Conservation (phyloP, 2,797 vertebrate genomes). For the Xyrichtys novacula region DNA sequence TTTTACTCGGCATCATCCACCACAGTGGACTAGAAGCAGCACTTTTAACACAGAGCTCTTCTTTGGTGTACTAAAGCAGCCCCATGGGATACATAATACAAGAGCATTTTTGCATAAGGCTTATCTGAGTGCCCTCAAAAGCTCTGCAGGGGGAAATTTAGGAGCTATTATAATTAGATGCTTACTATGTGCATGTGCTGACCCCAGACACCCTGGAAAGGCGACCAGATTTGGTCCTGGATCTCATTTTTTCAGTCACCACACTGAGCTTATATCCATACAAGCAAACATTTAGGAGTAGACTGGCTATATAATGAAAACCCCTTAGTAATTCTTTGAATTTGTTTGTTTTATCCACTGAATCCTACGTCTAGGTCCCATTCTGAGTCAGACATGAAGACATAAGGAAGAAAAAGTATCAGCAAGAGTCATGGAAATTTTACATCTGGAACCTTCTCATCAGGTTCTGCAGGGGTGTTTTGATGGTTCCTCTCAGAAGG, state of each 20-base stretch:
- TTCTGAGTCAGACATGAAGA: neutral
- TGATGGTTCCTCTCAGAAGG: too few relatives aligned
- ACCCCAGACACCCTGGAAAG: neutral
- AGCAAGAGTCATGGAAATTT: too few relatives aligned
- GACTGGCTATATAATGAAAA: neutral
- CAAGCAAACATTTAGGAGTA: neutral
- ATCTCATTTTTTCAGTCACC: slow-evolving; percentile 6
- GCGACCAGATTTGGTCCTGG: neutral
- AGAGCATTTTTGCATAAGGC: neutral
- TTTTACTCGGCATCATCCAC: neutral
- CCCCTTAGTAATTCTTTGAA: too few relatives aligned
- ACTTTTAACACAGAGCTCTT: neutral
- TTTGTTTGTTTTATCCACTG: slow-evolving; percentile 4
- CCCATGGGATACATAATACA: neutral
- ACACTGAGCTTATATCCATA: neutral
- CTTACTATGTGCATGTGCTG: neutral
- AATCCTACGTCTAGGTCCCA: neutral
- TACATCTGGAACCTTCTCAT: too few relatives aligned
- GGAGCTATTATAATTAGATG: slow-evolving; percentile 2
- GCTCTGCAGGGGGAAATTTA: neutral
- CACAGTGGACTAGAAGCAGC: neutral
- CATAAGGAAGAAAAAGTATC: too few relatives aligned
- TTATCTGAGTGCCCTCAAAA: too few relatives aligned
- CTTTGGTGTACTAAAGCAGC: neutral
- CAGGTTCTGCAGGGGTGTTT: too few relatives aligned